phyloP scores from a whole-genome alignment of 2,888 invertebrate species.

The Agrotis segetum region DNA sequence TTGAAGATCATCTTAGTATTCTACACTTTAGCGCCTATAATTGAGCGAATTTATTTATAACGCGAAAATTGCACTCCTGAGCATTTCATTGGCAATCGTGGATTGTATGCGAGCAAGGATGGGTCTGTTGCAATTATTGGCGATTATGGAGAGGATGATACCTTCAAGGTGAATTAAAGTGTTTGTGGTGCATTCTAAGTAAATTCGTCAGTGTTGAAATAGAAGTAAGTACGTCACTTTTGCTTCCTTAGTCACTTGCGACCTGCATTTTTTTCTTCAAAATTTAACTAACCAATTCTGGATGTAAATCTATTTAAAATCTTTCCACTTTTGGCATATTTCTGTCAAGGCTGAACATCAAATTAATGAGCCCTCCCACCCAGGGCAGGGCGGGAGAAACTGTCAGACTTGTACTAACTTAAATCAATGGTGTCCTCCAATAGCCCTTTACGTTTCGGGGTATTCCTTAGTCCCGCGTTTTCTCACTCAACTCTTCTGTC shows the following conservation, averaged over 20 bases:
- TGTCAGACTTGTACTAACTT: no score
- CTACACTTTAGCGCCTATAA: constrained; percentile 76
- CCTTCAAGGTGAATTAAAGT: constrained; percentile 34
- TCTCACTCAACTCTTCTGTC: no score
- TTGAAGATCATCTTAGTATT: constrained; percentile 70
- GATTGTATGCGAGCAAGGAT: constrained; percentile 77
- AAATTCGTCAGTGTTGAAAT: neutral
- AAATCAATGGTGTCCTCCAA: no score
- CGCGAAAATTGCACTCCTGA: constrained; percentile 78
- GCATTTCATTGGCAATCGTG: constrained; percentile 81
- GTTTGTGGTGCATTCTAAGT: neutral
- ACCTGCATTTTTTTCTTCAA: no score
- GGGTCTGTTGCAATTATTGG: constrained; percentile 66
- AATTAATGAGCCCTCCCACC: no score
- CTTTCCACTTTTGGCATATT: no score
- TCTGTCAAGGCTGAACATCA: no score
- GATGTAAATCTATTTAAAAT: no score
- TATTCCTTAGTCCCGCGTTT: no score
- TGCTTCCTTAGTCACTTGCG: neutral
- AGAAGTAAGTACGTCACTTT: neutral
- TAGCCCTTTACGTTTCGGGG: no score
- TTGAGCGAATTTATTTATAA: constrained; percentile 83
- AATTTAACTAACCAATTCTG: no score
- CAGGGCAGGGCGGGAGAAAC: no score
- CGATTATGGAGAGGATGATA: constrained; percentile 69